Base-by-base conservation (phyloP, 1,140 invertebrate genomes). In the Papilio aristodemus region DNA sequence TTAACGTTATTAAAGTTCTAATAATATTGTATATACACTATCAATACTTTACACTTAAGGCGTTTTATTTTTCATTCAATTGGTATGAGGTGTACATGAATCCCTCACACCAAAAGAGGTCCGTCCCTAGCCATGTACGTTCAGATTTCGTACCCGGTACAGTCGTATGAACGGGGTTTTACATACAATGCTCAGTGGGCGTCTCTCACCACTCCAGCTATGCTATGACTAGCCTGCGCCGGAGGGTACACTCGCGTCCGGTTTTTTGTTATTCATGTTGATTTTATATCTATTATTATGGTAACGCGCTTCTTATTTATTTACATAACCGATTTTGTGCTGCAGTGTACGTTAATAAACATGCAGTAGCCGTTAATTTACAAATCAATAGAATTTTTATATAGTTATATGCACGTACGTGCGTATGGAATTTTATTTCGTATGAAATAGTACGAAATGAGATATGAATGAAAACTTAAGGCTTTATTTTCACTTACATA, bases 171-270 rank as follows among this genome's bases (percentile, higher is more conserved):
- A 72, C 69, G 70, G 58, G 72, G 67, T 86, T 89, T 89, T 80
- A 83, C 85, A 87, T 89, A 89, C 85, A 89, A 89, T 89, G 77
- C 70, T 54, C 41, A 37, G 83, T 86, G 79, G 86, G 86, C 79
- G 85, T 79, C 71, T 71, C 68, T 66, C 69, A 60, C 54, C 38
- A 62, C 25, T 59, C 27, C 43, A 46, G 70, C 59, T n/a, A n/a
- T n/a, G 43, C 39, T 19, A 32, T 64, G 54, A 74, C 74, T 71
- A 71, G 60, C 27, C 43, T 41, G 38, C 25, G 41, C 38, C 66
- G 32, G 36, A 37, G 38, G 38, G 22, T 46, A 66, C 9, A 19
- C 62, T 32, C 62, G 19, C 25, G 62, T 66, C 62, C 41, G 62
- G 62, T 46, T 46, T 66, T 66, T 46, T 66, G 41, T 66, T 66